A percentile compares a stretch with the other conserved stretches of the same genome.
These are phyloP conservation scores for Trichoplusia ni DNA, from an alignment of 1,140 invertebrate species.

Conservation along the genomic window DNA sequence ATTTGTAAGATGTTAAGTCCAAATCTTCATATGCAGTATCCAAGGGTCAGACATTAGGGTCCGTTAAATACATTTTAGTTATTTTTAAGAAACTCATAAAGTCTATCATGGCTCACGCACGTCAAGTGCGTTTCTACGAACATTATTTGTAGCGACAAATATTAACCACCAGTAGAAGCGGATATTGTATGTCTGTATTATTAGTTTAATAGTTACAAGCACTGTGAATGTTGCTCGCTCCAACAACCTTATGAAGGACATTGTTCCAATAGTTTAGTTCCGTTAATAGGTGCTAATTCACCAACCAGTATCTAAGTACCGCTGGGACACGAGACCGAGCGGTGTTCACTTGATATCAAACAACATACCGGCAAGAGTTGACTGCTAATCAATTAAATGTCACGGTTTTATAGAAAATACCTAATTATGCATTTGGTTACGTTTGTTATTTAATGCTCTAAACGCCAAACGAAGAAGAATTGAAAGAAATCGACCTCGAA, in stretches of 20 bases:
- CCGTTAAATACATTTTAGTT: no score
- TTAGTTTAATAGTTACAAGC: slow-evolving; percentile 13
- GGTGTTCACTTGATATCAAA: neutral
- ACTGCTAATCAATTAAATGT: slow-evolving; percentile 25
- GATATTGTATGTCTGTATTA: slow-evolving; percentile 34
- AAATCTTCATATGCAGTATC: neutral
- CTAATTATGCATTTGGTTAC: slow-evolving; percentile 14
- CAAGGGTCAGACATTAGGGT: neutral
- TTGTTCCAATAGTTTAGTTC: slow-evolving; percentile 35
- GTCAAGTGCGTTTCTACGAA: no score
- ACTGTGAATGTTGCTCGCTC: slow-evolving; percentile 56
- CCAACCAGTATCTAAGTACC: neutral
- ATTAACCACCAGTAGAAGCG: slow-evolving; percentile 24
- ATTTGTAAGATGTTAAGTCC: neutral
- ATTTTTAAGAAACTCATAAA: no score
- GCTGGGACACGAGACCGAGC: no score
- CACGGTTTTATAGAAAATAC: slow-evolving; percentile 2
- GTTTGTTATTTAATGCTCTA: no score
- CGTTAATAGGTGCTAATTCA: slow-evolving; percentile 16
- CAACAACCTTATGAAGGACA: slow-evolving; percentile 55
- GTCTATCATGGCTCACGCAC: no score
- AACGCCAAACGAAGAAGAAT: slow-evolving; percentile 19
- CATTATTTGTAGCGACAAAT: no score
- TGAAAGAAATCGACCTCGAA: slow-evolving; percentile 33
- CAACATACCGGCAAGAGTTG: neutral